phyloP scores from a whole-genome alignment of 2,888 invertebrate species.

The Rhyacophila evoluta region DNA sequence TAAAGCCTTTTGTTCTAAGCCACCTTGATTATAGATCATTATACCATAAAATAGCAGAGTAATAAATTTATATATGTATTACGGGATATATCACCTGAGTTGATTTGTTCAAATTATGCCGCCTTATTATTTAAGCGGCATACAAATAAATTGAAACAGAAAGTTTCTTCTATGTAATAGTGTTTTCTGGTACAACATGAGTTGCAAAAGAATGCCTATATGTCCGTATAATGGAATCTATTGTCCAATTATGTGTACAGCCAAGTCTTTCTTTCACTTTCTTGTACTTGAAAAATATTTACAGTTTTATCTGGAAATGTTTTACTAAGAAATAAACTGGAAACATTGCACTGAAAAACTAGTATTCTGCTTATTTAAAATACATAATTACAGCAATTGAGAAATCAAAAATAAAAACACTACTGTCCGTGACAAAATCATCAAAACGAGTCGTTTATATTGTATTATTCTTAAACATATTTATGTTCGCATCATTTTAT shows the following conservation, averaged over 20 bases:
- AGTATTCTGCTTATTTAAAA: too few relatives aligned
- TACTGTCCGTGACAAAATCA: too few relatives aligned
- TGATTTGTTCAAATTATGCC: not conserved
- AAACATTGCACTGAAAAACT: not conserved
- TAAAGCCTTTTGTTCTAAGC: not conserved
- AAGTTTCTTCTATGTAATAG: not conserved
- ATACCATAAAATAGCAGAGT: not conserved
- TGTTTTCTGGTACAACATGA: conserved; percentile 1
- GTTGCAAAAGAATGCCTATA: not conserved
- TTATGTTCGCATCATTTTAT: too few relatives aligned
- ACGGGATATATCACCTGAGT: not conserved
- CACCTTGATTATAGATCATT: not conserved
- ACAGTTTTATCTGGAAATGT: not conserved
- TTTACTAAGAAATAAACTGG: not conserved
- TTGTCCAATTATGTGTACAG: not conserved
- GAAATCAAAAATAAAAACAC: too few relatives aligned
- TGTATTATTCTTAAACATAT: too few relatives aligned
- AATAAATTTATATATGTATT: not conserved
- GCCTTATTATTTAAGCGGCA: not conserved
- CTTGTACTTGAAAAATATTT: not conserved
- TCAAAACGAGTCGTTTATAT: too few relatives aligned
- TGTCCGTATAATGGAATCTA: conserved; percentile 3
- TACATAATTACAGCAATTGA: too few relatives aligned
- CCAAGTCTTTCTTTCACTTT: too few relatives aligned
- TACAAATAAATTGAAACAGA: not conserved